These are phyloP conservation scores for Microctenopoma lineatum DNA, from an alignment of 2,797 vertebrate species.

Conservation along the genomic window DNA sequence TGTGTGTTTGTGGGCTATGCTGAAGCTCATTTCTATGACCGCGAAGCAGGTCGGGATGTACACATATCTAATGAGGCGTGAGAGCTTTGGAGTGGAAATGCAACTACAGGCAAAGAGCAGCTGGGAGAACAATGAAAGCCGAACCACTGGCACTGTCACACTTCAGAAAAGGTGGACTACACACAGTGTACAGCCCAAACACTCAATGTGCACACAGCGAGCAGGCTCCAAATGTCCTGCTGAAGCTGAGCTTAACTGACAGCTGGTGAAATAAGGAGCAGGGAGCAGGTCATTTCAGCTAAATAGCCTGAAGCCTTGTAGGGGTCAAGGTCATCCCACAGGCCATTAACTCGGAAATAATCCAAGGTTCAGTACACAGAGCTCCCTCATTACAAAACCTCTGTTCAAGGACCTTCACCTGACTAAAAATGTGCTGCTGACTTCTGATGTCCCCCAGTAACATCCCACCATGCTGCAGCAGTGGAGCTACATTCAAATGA, in stretches of 20 bases:
- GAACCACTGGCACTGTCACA: conserved; percentile 7
- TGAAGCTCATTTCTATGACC: conserved; percentile 9
- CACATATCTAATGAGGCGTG: conserved; percentile 23
- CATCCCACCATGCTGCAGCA: no score
- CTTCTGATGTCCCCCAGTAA: no score
- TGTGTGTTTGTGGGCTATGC: conserved; percentile 2
- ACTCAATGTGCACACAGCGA: background rate
- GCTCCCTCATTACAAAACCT: background rate
- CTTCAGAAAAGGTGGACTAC: conserved; percentile 7
- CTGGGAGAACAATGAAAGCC: conserved; percentile 23
- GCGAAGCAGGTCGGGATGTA: conserved; percentile 25
- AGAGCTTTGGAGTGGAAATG: conserved; percentile 40
- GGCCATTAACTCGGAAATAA: background rate
- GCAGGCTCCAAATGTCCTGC: background rate
- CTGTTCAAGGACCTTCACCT: no score
- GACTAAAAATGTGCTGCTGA: no score
- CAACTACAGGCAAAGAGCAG: conserved; percentile 24
- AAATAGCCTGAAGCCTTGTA: background rate
- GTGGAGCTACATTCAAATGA: no score
- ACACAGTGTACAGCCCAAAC: conserved; percentile 4
- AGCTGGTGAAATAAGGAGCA: conserved; percentile 1
- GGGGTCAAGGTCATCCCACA: conserved; percentile 19
- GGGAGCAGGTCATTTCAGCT: background rate
- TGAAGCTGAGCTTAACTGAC: conserved; percentile 17
- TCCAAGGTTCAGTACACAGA: conserved; percentile 11